Evolutionary conservation across 92 coral and sea anemone species (phyloP).

Genomic region (Phenganax stokvisi): DNA sequence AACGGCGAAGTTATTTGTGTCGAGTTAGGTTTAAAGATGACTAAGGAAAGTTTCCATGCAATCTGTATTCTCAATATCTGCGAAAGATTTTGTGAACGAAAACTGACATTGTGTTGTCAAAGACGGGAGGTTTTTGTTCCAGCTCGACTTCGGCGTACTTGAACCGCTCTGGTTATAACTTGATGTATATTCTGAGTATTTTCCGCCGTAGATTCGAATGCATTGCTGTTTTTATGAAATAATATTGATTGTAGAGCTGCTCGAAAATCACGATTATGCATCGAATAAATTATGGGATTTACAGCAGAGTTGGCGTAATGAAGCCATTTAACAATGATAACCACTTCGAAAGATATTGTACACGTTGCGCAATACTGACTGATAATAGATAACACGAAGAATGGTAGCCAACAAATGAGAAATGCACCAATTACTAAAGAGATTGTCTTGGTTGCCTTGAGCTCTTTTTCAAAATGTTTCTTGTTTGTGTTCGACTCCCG

Average conservation of each 20-base stretch:
- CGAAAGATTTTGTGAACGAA: neutral
- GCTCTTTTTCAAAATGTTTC: constrained; percentile 23
- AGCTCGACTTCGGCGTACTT: neutral
- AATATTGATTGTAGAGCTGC: constrained; percentile 14
- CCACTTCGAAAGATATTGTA: constrained; percentile 16
- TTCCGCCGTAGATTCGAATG: neutral
- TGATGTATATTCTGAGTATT: constrained; percentile 12
- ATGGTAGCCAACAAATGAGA: constrained; percentile 12
- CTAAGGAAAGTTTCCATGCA: neutral
- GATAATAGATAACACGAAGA: constrained; percentile 2
- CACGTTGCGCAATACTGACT: constrained; percentile 16
- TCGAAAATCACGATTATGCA: constrained; percentile 32
- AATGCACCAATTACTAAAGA: constrained; percentile 24
- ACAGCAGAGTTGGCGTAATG: constrained; percentile 21
- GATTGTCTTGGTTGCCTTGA: constrained; percentile 32
- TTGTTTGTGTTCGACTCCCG: constrained; percentile 1
- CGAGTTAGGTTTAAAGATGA: no score
- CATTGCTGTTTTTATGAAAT: constrained; percentile 11
- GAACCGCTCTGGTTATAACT: constrained; percentile 10
- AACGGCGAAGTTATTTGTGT: no score
- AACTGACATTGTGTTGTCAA: neutral
- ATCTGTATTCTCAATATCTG: neutral
- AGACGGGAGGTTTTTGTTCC: constrained; percentile 18
- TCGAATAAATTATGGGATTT: constrained; percentile 20
- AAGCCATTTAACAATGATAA: constrained; percentile 19